Conservation (phyloP, 1,140 invertebrate genomes). For the Drosophila lowei region DNA sequence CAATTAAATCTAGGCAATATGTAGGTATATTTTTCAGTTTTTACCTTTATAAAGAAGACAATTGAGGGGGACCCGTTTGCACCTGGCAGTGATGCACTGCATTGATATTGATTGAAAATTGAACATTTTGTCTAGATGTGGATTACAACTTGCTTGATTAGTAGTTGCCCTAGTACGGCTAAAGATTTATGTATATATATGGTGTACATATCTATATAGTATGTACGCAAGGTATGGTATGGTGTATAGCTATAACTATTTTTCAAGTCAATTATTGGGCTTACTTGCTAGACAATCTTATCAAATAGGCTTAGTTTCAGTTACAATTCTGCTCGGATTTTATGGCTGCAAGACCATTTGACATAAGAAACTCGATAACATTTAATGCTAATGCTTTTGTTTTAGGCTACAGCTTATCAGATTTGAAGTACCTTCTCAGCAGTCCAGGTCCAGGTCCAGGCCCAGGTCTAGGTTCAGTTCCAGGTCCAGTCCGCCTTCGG, state of each 20-base stretch:
- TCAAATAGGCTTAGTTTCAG: conserved; percentile 55
- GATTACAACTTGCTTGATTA: conserved; percentile 36
- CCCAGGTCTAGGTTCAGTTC: too few species aligned
- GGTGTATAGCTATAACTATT: conserved; percentile 25
- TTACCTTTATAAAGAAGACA: conserved; percentile 63
- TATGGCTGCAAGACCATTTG: conserved; percentile 72
- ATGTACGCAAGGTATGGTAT: conserved; percentile 12
- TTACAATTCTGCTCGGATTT: conserved; percentile 70
- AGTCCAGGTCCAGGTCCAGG: not conserved
- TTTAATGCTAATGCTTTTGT: conserved; percentile 65
- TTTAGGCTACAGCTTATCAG: conserved; percentile 38
- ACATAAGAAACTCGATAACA: conserved; percentile 77
- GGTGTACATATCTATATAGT: conserved; percentile 27
- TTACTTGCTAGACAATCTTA: conserved; percentile 34
- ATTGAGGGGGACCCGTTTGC: conserved; percentile 68
- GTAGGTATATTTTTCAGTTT: conserved; percentile 6
- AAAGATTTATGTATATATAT: conserved; percentile 28
- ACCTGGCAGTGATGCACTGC: conserved; percentile 78
- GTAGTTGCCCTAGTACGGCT: conserved; percentile 59
- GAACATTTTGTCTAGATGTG: conserved; percentile 36
- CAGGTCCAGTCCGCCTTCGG: not conserved
- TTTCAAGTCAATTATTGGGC: conserved; percentile 48
- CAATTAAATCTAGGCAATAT: conserved; percentile 45
- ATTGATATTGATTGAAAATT: conserved; percentile 64
- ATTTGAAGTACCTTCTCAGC: conserved; percentile 32